phyloP scores from a whole-genome alignment of 2,113 vertebrate species.

The Callospermophilus lateralis region DNA sequence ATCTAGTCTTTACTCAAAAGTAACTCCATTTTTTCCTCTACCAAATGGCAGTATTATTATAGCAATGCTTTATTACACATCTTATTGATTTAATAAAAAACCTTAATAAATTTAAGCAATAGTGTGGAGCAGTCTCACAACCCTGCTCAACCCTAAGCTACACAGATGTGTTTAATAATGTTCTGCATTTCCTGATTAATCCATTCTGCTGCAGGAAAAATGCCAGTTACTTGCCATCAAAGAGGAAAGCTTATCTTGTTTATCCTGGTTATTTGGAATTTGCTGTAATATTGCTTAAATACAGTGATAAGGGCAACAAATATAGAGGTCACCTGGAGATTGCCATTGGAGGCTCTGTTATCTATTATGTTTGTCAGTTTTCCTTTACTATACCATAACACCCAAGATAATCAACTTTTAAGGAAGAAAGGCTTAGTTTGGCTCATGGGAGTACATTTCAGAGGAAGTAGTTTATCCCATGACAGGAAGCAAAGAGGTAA shows the following conservation, averaged over 20 bases:
- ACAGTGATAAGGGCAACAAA: background rate
- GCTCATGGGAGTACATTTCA: background rate
- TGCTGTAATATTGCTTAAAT: background rate
- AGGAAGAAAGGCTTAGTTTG: background rate
- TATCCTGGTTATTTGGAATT: background rate
- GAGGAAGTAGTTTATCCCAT: background rate
- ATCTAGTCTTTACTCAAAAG: background rate
- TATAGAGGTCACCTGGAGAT: background rate
- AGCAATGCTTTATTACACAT: background rate
- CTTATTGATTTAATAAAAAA: constrained; percentile 15
- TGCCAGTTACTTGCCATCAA: background rate
- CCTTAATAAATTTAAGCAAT: background rate
- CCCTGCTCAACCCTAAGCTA: background rate
- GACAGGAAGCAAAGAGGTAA: background rate
- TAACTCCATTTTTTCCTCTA: background rate
- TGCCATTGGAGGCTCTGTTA: background rate
- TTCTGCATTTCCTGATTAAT: background rate
- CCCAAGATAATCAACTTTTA: background rate
- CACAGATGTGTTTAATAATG: background rate
- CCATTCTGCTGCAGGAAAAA: background rate
- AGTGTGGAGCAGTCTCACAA: background rate
- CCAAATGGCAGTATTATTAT: background rate
- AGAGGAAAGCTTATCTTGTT: background rate
- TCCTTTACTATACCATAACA: background rate
- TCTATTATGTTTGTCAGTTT: background rate